Conservation (phyloP, 2,888 invertebrate genomes). For the Formica aserva region DNA sequence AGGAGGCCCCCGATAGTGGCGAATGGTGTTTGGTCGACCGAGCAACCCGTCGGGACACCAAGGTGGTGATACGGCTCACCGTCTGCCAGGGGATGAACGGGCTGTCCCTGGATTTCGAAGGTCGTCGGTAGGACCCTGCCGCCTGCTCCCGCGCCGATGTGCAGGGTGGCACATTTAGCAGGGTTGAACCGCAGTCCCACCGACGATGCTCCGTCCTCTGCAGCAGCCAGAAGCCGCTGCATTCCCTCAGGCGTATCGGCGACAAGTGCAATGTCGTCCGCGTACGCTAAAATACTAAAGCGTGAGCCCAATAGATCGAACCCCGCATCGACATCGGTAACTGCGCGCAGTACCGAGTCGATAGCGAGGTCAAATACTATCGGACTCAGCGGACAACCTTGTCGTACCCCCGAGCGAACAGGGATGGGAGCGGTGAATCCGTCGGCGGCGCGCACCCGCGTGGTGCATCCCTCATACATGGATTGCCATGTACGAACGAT, state of each 20-base stretch:
- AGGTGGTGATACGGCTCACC: too few species aligned
- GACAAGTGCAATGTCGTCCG: conserved; percentile 54
- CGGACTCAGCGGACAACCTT: conserved; percentile 80
- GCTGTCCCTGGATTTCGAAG: neutral
- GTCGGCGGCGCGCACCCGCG: too few species aligned
- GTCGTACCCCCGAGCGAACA: conserved; percentile 77
- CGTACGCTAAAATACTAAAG: conserved; percentile 9
- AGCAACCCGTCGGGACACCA: too few species aligned
- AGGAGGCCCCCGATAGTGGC: too few species aligned
- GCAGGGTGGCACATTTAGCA: conserved; percentile 75
- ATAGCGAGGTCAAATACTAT: conserved; percentile 48
- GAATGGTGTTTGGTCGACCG: too few species aligned
- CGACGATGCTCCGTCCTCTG: conserved; percentile 24
- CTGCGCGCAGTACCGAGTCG: neutral
- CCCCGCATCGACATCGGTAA: neutral
- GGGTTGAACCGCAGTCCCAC: conserved; percentile 77
- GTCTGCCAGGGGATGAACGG: too few species aligned
- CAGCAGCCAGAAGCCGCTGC: conserved; percentile 41
- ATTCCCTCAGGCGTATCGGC: conserved; percentile 51
- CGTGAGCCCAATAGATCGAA: neutral
- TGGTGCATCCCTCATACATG: too few species aligned
- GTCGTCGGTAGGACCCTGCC: neutral
- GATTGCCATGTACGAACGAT: neutral
- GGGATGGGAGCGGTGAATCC: conserved; percentile 60
- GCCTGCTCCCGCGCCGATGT: conserved; percentile 50